Percentiles rank a stretch among this genome's conserved stretches.
Conservation (phyloP, 2,113 vertebrate species). For the Gallinago jamesoni region DNA sequence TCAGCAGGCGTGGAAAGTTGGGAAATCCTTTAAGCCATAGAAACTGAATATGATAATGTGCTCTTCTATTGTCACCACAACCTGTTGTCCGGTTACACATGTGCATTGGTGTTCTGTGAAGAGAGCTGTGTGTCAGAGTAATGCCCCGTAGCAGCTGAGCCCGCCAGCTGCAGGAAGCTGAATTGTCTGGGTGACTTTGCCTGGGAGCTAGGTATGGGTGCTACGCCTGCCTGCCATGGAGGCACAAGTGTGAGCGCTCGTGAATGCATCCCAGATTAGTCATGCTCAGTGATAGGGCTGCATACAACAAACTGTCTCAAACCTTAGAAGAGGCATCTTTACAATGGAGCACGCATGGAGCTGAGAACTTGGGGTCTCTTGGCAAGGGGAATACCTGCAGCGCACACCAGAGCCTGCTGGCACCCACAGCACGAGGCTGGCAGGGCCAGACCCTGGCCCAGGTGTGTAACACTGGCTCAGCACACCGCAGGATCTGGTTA, state of each 20-base stretch:
- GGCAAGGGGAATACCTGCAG: background rate
- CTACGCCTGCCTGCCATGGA: background rate
- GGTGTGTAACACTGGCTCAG: background rate
- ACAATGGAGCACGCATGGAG: background rate
- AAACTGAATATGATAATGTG: conserved; percentile 4
- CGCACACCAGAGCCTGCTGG: background rate
- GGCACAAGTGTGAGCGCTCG: background rate
- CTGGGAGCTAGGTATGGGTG: background rate
- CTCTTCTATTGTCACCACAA: background rate
- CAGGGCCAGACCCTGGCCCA: background rate
- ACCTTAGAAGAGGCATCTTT: background rate
- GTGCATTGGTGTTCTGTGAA: background rate
- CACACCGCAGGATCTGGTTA: background rate
- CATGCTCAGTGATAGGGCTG: background rate
- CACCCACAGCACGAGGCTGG: background rate
- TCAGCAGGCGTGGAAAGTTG: conserved; percentile 14
- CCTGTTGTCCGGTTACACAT: background rate
- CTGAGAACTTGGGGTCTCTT: background rate
- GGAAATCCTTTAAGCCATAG: conserved; percentile 32
- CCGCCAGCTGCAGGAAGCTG: background rate
- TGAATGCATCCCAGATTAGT: background rate
- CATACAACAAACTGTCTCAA: background rate
- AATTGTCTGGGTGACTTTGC: conserved; percentile 10
- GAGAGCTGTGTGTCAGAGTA: background rate
- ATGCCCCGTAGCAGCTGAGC: conserved; percentile 12